Evolutionary conservation across 2,797 vertebrate genomes (phyloP), one percentile per base, ranked within the genome.

Genomic region (Poecilia gillii): DNA sequence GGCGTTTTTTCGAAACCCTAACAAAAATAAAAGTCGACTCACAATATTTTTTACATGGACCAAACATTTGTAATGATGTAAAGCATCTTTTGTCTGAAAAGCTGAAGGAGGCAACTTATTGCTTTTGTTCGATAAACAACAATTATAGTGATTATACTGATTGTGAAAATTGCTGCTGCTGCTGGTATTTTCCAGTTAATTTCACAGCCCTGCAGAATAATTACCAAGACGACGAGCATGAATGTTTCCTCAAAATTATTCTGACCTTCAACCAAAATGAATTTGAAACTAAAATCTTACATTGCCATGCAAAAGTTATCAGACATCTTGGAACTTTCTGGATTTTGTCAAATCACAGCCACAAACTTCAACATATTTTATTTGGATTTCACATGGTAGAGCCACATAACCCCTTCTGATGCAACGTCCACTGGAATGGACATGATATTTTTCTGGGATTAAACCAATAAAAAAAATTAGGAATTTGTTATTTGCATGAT

Each of bases 81-180:
- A 45, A 41, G 13, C 39, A 45, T 16, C 45, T 11, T 36, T 70
- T 2, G 25, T 43, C 31, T 53, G 47, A 68, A 66, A 62, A 51
- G 46, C 7, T 18, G 33, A 51, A 20, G 1, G 18, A 51, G 31
- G 46, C 7, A 41, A 76, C 23, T 33, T 66, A 46, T n/a, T 49
- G 47, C 46, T 76, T 68, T 46, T 39, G 33, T 36, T 49, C 36
- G 23, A 68, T 39, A 45, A 72, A 59, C 23, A 41, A 36, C 68
- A 59, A 78, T 59, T 59, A 72, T 28, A 59, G 51, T n/a, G 41
- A 78, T 78, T 57, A 62, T 16, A 18, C 18, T 59, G 76, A 72
- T 62, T 78, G 43, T 25, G 28, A 16, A 78, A 78, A 78, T 36
- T 47, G 57, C 43, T 39, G 55, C 70, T n/a, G 74, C 57, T 49